Evolutionary conservation across 1,140 invertebrate genomes (phyloP), one percentile per base, ranked within the genome.

Genomic region (Liolophura sinensis): DNA sequence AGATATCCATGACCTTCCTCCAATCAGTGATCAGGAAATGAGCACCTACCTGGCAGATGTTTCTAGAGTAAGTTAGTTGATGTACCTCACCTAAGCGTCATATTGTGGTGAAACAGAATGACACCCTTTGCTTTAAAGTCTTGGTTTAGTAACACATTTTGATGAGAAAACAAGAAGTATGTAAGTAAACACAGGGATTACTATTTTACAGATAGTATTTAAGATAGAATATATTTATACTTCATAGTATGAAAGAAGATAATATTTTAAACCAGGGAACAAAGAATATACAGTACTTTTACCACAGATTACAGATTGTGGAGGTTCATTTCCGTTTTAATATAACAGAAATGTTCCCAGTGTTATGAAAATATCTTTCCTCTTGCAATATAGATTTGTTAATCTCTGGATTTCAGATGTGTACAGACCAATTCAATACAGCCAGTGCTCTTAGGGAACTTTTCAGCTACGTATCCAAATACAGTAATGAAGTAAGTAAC

Each of bases 21-120:
- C 95, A 67, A 96, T 99, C 84, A 95, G 94, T 69, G 97, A 99
- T 85, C 95, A 98, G 86, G 96, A 99, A 81, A 98, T 99, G 95
- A 98, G 95, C 85, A 93, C 95, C 25, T 97, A 98, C 93, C 88
- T 99, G 73, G 94, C 93, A 63, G 96, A 99, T 86, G 96, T 99
- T 86, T 98, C 96, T 68, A 91, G 93, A 88, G 93, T 95, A 87
- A 88, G 88, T 86, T 15, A 15, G 20, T 16, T 64, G 49, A 60
- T 65, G 18, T 64, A 67, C 49, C 27, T 31, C 51, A 24, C 40
- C 31, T 55, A 18, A 15, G 22, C 15, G 58, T 1, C 64, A 47
- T 49, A 3, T 25, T 31, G 24, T 40, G 20, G 16, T 56, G 12
- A 22, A n/a, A 12, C 7, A 31, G 4, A 22, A 27, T 60, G 7